These are phyloP conservation scores for Hippocampus comes DNA, from an alignment of 2,113 vertebrate genomes.

Conservation along the genomic window DNA sequence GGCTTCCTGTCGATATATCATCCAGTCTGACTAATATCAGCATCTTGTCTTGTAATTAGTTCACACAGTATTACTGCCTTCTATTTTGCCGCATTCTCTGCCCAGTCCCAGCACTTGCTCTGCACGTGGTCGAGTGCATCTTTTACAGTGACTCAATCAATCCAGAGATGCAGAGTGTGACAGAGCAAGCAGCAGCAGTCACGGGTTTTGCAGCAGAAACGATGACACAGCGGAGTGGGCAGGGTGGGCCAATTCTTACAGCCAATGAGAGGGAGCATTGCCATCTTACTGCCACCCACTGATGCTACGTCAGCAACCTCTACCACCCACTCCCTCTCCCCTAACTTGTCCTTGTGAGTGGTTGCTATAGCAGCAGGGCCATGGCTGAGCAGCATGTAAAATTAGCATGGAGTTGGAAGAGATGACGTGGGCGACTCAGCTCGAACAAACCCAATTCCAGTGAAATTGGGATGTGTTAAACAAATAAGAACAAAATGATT, in stretches of 20 bases:
- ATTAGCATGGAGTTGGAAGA: slow-evolving; percentile 47
- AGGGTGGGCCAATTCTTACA: slow-evolving; percentile 45
- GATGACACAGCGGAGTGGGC: slow-evolving; percentile 70
- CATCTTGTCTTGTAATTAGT: not conserved
- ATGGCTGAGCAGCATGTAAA: slow-evolving; percentile 41
- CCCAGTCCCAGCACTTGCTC: slow-evolving; percentile 12
- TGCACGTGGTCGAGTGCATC: slow-evolving; percentile 44
- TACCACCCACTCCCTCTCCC: slow-evolving; percentile 60
- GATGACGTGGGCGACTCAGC: slow-evolving; percentile 48
- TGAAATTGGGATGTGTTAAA: not conserved
- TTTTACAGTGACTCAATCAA: slow-evolving; percentile 68
- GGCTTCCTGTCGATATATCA: slow-evolving; percentile 17
- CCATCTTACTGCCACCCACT: slow-evolving; percentile 61
- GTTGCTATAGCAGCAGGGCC: slow-evolving; percentile 85
- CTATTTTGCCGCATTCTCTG: slow-evolving; percentile 16
- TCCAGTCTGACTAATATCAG: not conserved
- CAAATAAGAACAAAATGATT: not conserved
- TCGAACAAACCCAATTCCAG: slow-evolving; percentile 26
- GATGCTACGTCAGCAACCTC: slow-evolving; percentile 53
- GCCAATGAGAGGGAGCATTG: slow-evolving; percentile 77
- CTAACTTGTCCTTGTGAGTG: slow-evolving; percentile 66
- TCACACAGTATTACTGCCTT: not conserved
- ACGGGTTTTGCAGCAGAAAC: slow-evolving; percentile 70
- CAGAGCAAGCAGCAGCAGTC: slow-evolving; percentile 58
- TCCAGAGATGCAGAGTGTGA: slow-evolving; percentile 27